A percentile compares a stretch with the other conserved stretches of the same genome.
Evolutionary conservation across 2,797 vertebrate genomes (phyloP).

Genomic region (Tokudaia tokunoshimensis): DNA sequence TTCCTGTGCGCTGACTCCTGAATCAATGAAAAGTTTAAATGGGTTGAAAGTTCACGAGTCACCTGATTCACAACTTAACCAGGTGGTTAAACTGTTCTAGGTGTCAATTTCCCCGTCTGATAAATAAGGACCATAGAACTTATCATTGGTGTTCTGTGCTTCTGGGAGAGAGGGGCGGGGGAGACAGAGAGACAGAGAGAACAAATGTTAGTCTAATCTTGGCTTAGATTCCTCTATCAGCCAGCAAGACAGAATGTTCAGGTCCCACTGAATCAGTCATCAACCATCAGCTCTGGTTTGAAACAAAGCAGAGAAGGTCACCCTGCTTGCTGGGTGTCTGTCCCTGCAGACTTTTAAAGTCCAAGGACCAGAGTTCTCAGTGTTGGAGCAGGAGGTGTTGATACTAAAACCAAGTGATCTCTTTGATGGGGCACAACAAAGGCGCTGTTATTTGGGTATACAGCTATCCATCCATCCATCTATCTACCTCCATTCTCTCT

Average conservation of each 20-base stretch:
- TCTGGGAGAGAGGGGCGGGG: neutral
- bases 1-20: neutral
- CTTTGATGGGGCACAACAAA: neutral
- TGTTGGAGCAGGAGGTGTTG: neutral
- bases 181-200: neutral
- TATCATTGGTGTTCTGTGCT: neutral
- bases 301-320: slow-evolving; percentile 15
- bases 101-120: slow-evolving; percentile 3
- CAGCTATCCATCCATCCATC: no score
- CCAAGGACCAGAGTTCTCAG: neutral
- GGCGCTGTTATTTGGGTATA: neutral
- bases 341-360: neutral
- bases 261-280: neutral
- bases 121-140: neutral
- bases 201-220: neutral
- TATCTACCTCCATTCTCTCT: neutral
- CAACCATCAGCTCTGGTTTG: neutral
- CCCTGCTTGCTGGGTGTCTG: neutral
- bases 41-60: neutral
- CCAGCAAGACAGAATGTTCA: neutral
- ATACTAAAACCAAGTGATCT: neutral
- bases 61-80: neutral
- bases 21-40: neutral
- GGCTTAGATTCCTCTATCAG: neutral
- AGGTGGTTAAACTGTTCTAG: neutral